Base-by-base conservation (phyloP, 2,888 invertebrate species). In the Epirrhoe tristata region DNA sequence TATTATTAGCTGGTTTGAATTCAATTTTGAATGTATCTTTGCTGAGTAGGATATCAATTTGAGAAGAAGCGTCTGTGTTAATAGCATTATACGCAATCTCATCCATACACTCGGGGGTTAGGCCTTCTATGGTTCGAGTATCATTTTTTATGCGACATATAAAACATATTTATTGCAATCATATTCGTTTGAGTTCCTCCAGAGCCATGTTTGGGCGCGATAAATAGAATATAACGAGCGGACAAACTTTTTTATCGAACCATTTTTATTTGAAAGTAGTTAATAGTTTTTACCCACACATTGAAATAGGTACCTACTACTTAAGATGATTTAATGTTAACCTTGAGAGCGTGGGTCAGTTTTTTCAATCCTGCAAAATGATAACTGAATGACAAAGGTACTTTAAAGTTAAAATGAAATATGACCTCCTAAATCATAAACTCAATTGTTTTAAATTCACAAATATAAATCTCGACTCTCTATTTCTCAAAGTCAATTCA, bases 71-170 rank as follows among this genome's bases (percentile, higher is more conserved):
- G 93, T 93, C 93, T 93, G 93, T 93, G 92, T 90, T 93, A 93
- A 93, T 93, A 93, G 93, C 91, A 92, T 93, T 93, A 93, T 91
- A 87, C 91, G 90, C 93, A 93, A 93, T 93, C 93, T 93, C 93
- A 91, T 92, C 93, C 91, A 93, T 92, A 93, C 93, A 93, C 87
- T 90, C 91, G 91, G 80, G 91, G 91, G 91, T 89, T 88, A 89
- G 87, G 88, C 87, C 87, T 87, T 85, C 89, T 87, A 89, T 85
- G 83, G 83, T 81, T 81, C 87, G 84, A 89, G 87, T 89, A 92
- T 92, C 86, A 90, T 90, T 92, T 93, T 93, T 93, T 93, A 93
- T 93, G 89, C 84, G 88, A 89, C 92, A 89, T 93, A 93, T 93
- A 93, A 93, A 93, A 93, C 93, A 93, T 93, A 93, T 93, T 93